Evolutionary conservation across 2,888 invertebrate species (phyloP).

Genomic region (Caenorhabditis imperialis): DNA sequence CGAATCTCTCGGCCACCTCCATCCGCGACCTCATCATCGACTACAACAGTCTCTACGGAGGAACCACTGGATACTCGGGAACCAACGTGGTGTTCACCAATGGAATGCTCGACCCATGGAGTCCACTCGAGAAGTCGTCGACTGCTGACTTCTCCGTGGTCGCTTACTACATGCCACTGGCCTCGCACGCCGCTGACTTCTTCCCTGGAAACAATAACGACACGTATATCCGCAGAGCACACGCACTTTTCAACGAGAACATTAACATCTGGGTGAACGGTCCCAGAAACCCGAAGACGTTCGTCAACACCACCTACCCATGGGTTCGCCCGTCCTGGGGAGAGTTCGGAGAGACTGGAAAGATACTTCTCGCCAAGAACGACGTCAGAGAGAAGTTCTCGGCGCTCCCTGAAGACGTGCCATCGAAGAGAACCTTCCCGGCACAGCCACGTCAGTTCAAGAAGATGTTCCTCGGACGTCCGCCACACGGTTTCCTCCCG

Average conservation of each 20-base stretch:
- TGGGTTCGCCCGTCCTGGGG: not conserved
- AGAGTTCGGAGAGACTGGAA: not conserved
- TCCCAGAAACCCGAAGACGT: conserved; percentile 21
- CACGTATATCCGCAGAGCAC: conserved; percentile 17
- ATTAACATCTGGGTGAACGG: conserved; percentile 59
- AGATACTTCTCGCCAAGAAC: not conserved
- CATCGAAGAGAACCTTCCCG: not conserved
- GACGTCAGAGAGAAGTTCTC: not conserved
- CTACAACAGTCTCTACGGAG: conserved; percentile 30
- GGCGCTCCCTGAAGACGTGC: not conserved
- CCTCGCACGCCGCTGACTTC: conserved; percentile 51
- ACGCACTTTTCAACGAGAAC: conserved; percentile 46
- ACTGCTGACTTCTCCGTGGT: conserved; percentile 6
- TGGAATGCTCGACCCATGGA: conserved; percentile 38
- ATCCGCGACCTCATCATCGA: conserved; percentile 32
- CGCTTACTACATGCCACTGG: conserved; percentile 13
- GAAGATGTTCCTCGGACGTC: conserved; percentile 36
- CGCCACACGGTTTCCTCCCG: conserved; percentile 43
- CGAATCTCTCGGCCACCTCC: conserved; percentile 30
- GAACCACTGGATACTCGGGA: conserved; percentile 35
- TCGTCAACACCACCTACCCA: conserved; percentile 15
- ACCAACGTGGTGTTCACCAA: conserved; percentile 61
- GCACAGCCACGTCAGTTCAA: not conserved
- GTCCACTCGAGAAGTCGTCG: conserved; percentile 3
- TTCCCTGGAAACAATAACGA: conserved; percentile 30